Conservation (phyloP, 2,888 invertebrate genomes). For the Eupithecia exiguata region DNA sequence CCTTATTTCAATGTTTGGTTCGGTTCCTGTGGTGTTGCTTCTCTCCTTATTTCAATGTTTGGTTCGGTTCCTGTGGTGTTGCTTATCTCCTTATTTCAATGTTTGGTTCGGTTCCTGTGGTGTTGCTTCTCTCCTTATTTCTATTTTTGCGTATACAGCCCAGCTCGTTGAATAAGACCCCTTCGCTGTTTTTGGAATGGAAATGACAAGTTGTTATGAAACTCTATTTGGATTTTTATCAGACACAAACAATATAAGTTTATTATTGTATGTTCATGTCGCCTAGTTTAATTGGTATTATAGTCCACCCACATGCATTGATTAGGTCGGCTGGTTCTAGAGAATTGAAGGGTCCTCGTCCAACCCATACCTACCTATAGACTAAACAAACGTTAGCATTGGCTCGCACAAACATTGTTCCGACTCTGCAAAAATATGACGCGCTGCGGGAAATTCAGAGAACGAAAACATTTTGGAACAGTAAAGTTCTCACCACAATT, state of each 20-base stretch:
- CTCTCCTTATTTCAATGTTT: conserved; percentile 39
- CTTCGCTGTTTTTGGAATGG: conserved; percentile 33
- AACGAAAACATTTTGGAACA: conserved; percentile 6
- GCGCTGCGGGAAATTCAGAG: conserved; percentile 3
- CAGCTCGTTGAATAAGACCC: conserved; percentile 29
- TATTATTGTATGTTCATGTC: neutral
- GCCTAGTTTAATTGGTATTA: neutral
- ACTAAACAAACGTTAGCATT: conserved; percentile 16
- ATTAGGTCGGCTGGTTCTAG: neutral
- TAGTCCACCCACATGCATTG: neutral
- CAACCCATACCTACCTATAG: neutral
- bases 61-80: conserved; percentile 36
- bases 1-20: conserved; percentile 39
- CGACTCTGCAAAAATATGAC: conserved; percentile 19
- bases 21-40: conserved; percentile 39
- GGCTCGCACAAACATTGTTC: conserved; percentile 11
- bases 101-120: conserved; percentile 35
- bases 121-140: conserved; percentile 42
- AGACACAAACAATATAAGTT: conserved; percentile 4
- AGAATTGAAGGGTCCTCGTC: conserved; percentile 5
- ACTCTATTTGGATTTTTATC: conserved; percentile 35
- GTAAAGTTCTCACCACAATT: conserved; percentile 7
- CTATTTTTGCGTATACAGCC: conserved; percentile 39
- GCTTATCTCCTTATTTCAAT: conserved; percentile 40
- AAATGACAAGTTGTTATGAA: conserved; percentile 35